A percentile compares a stretch with the other conserved stretches of the same genome.
Conservation (phyloP, 2,888 invertebrate genomes). For the Nipponacmea schrenckii region DNA sequence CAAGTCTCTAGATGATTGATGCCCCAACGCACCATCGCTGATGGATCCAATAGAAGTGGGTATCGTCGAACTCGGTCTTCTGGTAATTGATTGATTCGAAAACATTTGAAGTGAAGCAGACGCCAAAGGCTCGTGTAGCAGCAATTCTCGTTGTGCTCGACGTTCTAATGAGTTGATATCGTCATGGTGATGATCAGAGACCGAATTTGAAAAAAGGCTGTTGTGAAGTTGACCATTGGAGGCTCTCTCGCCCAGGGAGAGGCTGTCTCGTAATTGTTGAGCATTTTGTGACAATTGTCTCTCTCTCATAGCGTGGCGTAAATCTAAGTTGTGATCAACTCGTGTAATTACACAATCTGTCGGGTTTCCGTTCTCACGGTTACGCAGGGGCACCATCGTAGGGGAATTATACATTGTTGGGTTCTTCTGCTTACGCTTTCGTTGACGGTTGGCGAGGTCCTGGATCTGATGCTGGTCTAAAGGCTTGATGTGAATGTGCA, state of each 20-base stretch:
- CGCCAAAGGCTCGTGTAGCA: slow-evolving; percentile 1
- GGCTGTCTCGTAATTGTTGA: slow-evolving; percentile 5
- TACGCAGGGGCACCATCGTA: slow-evolving; percentile 33
- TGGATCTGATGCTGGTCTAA: slow-evolving; percentile 29
- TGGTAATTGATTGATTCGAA: background rate
- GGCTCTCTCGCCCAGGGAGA: background rate
- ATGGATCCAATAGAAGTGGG: background rate
- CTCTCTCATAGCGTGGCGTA: background rate
- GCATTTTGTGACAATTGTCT: slow-evolving; percentile 13
- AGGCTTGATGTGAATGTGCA: slow-evolving; percentile 46
- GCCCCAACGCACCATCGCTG: background rate
- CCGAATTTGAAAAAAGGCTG: slow-evolving; percentile 7
- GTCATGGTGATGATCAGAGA: background rate
- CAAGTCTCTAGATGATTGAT: background rate
- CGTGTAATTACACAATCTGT: slow-evolving; percentile 11
- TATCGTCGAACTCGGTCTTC: background rate
- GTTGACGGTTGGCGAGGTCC: slow-evolving; percentile 25
- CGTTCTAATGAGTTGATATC: background rate
- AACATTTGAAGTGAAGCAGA: background rate
- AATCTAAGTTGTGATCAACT: slow-evolving; percentile 12
- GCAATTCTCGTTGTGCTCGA: slow-evolving; percentile 2
- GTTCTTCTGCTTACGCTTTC: slow-evolving; percentile 30
- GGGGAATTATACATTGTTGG: slow-evolving; percentile 30
- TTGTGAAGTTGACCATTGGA: slow-evolving; percentile 15
- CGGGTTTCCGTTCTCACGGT: slow-evolving; percentile 17